Percentiles rank a stretch among this genome's conserved stretches.
These are phyloP conservation scores for Falco naumanni DNA, from an alignment of 2,797 vertebrate species.

Conservation along the genomic window DNA sequence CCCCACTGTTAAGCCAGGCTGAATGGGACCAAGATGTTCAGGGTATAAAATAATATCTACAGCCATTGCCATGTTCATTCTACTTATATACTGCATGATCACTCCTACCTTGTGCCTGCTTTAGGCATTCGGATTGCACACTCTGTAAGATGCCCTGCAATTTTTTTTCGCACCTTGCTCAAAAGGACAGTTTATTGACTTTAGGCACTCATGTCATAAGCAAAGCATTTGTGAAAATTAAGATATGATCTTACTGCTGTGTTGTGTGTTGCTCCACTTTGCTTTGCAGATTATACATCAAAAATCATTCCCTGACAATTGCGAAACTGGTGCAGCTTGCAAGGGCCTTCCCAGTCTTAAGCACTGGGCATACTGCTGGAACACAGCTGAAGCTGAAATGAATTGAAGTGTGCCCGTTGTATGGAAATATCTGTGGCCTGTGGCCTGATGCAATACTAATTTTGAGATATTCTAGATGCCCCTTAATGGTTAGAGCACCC, in stretches of 20 bases:
- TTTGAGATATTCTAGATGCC: constrained; percentile 56
- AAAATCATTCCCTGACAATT: neutral
- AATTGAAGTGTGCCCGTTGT: constrained; percentile 32
- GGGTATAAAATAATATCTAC: neutral
- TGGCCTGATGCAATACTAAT: constrained; percentile 39
- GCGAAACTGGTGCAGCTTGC: neutral
- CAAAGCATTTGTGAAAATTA: constrained; percentile 8
- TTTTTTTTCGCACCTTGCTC: neutral
- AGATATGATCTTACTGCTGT: constrained; percentile 47
- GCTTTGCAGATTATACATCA: neutral
- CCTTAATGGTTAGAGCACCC: too few relatives aligned
- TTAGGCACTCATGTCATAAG: neutral
- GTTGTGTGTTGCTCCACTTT: neutral
- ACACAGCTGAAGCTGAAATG: constrained; percentile 15
- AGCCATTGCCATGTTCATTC: neutral
- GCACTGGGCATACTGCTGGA: neutral
- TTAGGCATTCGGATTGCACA: neutral
- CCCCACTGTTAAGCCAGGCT: neutral
- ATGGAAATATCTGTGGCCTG: constrained; percentile 56
- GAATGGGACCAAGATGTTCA: neutral
- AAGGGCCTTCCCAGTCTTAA: neutral
- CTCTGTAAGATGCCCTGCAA: neutral
- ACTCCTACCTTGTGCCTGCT: neutral
- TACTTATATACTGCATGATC: accelerated
- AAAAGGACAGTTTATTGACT: neutral